Base-by-base conservation (phyloP, 2,888 invertebrate genomes). In the Kuschelorhynchus macadamiae region DNA sequence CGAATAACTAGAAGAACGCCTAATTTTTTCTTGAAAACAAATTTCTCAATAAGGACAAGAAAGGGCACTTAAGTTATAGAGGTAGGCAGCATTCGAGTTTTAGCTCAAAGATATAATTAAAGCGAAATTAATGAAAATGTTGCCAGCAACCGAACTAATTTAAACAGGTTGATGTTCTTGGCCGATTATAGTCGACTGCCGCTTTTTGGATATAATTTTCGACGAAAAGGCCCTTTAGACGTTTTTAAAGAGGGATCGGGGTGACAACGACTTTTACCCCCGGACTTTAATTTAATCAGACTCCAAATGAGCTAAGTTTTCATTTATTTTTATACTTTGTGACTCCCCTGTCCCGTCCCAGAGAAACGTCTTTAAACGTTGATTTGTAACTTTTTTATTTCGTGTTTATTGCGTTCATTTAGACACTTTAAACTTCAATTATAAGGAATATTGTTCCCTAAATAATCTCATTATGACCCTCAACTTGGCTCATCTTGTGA, bases 321-420 rank as follows among this genome's bases (percentile, higher is more conserved):
- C 78, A 78, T 80, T 80, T 79, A 79, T 79, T 79, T 78, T 79
- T 77, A 77, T 78, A 77, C 78, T 78, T 79, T 76, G 77, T 73
- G 76, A 75, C 76, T 77, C 74, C 76, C 74, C 74, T 71, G 75
- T 76, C 75, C 76, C 76, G 76, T 70, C 75, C 72, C 71, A 61
- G 70, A 36, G 47, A 14, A n/a, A n/a, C 70, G 69, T 75, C 71
- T 72, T 71, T 61, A 53, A 65, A 65, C 73, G 64, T 70, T 65
- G 75, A 74, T 75, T 74, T 75, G 71, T 71, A 72, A 67, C 72
- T 73, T 73, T 75, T 74, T 74, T 76, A 76, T 75, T 74, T 76
- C 72, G 73, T 71, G 75, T 74, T 77, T 75, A 67, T 72, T 64
- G 72, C 73, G 64, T 71, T 72, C 71, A 72, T 74, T 75, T 72